Percentiles rank a stretch among this genome's conserved stretches.
Evolutionary conservation across 2,797 vertebrate genomes (phyloP).

Genomic region (Gambusia yucatana): DNA sequence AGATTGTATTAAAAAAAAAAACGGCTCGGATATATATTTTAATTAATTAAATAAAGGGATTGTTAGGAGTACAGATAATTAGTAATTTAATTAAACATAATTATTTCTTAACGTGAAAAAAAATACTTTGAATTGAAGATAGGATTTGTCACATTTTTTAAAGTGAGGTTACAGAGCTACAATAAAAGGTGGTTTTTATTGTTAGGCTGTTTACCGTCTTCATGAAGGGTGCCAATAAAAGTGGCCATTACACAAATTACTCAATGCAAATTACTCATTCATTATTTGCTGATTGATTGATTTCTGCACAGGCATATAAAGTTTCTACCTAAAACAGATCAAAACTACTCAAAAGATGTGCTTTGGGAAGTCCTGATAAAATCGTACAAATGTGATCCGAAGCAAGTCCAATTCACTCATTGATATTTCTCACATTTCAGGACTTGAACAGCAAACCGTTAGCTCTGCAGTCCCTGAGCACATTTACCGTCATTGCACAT

Average conservation of each 20-base stretch:
- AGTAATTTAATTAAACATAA: not conserved
- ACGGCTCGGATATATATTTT: not conserved
- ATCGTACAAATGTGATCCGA: conserved; percentile 5
- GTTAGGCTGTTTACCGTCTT: not conserved
- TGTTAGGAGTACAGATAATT: not conserved
- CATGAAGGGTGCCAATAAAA: not conserved
- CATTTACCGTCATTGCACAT: conserved; percentile 72
- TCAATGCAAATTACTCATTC: not conserved
- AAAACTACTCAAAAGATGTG: not conserved
- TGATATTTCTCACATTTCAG: conserved; percentile 43
- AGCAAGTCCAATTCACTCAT: not conserved
- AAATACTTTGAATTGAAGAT: not conserved
- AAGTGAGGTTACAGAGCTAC: not conserved
- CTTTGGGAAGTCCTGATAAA: conserved; percentile 3
- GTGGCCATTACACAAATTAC: not conserved
- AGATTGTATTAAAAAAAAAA: not conserved
- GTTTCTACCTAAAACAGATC: conserved; percentile 32
- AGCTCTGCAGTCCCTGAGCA: conserved; percentile 79
- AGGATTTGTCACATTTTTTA: not conserved
- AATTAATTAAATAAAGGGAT: not conserved
- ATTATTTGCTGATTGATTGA: not conserved
- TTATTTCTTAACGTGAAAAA: not conserved
- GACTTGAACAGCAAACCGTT: conserved; percentile 36
- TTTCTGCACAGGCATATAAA: not conserved
- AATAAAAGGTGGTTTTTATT: not conserved